Evolutionary conservation across 2,113 vertebrate genomes (phyloP).

Genomic region (Ifrita kowaldi): DNA sequence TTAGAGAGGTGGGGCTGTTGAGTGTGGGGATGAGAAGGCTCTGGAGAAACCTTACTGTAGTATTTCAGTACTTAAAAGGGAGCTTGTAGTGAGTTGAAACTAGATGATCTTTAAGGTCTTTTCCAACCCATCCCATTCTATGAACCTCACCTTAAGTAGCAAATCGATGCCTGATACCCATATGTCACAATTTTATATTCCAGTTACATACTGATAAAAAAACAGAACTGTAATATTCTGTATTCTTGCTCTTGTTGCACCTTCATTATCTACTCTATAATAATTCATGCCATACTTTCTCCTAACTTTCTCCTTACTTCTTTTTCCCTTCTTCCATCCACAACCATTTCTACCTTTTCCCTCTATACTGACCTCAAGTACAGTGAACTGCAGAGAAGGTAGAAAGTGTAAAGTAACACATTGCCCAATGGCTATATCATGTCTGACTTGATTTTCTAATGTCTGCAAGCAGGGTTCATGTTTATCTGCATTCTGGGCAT

Average conservation of each 20-base stretch:
- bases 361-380: neutral
- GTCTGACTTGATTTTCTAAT: neutral
- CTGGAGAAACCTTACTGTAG: neutral
- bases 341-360: neutral
- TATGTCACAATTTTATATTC: neutral
- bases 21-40: neutral
- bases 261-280: neutral
- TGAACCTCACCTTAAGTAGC: neutral
- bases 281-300: neutral
- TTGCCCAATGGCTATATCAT: neutral
- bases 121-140: neutral
- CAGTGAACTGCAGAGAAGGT: neutral
- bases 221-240: neutral
- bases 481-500: neutral
- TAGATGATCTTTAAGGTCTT: neutral
- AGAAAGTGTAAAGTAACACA: neutral
- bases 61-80: neutral
- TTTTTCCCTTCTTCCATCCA: neutral
- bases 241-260: neutral
- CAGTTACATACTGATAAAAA: neutral
- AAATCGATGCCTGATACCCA: neutral
- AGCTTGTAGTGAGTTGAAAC: neutral
- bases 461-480: neutral
- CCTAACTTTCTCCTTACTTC: neutral
- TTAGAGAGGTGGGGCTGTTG: neutral